phyloP scores from a whole-genome alignment of 2,797 vertebrate genomes.

The Onychomys leucogaster region DNA sequence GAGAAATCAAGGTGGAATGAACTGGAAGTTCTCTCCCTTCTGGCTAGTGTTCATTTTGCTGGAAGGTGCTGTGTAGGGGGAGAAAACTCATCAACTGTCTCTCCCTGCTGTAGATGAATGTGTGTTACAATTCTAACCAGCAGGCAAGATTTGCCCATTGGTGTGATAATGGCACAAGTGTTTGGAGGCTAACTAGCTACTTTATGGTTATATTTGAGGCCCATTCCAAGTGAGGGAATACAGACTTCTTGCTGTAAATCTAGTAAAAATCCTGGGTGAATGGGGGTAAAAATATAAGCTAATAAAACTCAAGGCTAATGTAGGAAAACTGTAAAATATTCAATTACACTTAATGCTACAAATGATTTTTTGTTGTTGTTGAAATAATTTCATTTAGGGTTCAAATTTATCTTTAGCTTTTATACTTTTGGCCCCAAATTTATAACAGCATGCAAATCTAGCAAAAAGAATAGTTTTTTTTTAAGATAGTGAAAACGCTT shows the following conservation, averaged over 20 bases:
- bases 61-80: not conserved
- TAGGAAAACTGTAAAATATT: slow-evolving; percentile 47
- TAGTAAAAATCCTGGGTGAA: not conserved
- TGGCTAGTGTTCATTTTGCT: not conserved
- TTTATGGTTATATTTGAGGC: not conserved
- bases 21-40: not conserved
- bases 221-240: not conserved
- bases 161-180: not conserved
- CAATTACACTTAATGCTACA: slow-evolving; percentile 37
- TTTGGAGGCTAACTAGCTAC: not conserved
- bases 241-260: not conserved
- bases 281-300: not conserved
- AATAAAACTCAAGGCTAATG: slow-evolving; percentile 41
- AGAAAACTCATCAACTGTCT: not conserved
- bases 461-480: not conserved
- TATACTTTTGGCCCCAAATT: not conserved
- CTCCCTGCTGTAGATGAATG: not conserved
- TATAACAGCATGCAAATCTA: slow-evolving; percentile 13
- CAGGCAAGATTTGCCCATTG: not conserved
- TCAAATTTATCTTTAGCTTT: slow-evolving; percentile 46
- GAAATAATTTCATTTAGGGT: slow-evolving; percentile 52
- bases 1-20: not conserved
- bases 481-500: not conserved
- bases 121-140: not conserved
- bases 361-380: slow-evolving; percentile 38